Evolutionary conservation across 2,888 invertebrate genomes (phyloP).

Genomic region (Lepetodrilus schrolli): DNA sequence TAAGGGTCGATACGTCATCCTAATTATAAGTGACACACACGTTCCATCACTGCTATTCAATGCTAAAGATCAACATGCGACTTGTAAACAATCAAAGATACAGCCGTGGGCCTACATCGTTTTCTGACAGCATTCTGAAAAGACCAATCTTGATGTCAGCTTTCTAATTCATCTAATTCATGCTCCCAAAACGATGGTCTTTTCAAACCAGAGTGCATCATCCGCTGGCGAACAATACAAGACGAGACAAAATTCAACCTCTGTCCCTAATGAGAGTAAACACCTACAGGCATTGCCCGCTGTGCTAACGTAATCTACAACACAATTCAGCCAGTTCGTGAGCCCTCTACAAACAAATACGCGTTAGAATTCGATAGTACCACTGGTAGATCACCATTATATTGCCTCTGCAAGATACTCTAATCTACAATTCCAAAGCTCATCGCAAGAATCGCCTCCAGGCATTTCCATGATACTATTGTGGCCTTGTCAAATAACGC

Average conservation of each 20-base stretch:
- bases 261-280: constrained; percentile 11
- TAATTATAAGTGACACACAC: background rate
- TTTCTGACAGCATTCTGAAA: constrained; percentile 2
- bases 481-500: background rate
- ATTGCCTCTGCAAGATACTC: background rate
- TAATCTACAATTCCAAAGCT: background rate
- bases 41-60: background rate
- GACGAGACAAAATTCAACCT: background rate
- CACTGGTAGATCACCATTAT: constrained; percentile 16
- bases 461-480: background rate
- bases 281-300: background rate
- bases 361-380: background rate
- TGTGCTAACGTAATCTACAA: constrained; percentile 6
- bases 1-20: too few species aligned
- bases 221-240: background rate
- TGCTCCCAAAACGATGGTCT: constrained; percentile 7
- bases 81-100: background rate
- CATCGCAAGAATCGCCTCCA: background rate
- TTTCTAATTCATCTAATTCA: constrained; percentile 17
- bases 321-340: background rate
- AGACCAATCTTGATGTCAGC: constrained; percentile 23
- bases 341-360: constrained; percentile 5
- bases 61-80: background rate
- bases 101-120: background rate
- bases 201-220: background rate